These are phyloP conservation scores for Epinotia brunnichana DNA, from an alignment of 2,888 invertebrate genomes.

Conservation along the genomic window DNA sequence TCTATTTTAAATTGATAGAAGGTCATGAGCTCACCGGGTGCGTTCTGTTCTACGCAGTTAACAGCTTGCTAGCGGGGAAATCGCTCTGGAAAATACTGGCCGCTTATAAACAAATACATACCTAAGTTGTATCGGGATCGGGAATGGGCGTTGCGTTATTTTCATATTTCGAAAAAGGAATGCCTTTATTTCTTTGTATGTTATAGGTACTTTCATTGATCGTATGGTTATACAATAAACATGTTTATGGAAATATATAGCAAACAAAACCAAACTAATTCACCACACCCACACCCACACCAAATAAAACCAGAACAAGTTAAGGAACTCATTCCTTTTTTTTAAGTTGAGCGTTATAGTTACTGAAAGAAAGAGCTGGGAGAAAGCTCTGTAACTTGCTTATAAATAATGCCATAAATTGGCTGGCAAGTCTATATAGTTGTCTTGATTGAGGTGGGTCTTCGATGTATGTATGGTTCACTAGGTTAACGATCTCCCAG, in stretches of 20 bases:
- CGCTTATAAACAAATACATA: conserved; percentile 49
- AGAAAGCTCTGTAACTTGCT: too few species aligned
- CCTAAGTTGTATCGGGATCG: neutral
- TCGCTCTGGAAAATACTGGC: conserved; percentile 49
- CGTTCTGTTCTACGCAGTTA: conserved; percentile 52
- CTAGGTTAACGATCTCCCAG: neutral
- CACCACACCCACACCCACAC: too few species aligned
- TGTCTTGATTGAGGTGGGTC: neutral
- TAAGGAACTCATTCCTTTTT: neutral
- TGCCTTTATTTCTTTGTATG: conserved; percentile 8
- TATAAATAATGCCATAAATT: neutral
- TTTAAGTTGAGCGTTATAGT: neutral
- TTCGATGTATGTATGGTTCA: neutral
- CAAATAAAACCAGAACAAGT: too few species aligned
- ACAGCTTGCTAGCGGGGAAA: conserved; percentile 47
- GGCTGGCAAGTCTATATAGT: neutral
- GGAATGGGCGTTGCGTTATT: conserved; percentile 14
- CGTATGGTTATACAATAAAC: too few species aligned
- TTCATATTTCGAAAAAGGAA: conserved; percentile 20
- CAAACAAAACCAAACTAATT: too few species aligned
- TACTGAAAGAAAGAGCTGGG: neutral
- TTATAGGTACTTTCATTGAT: neutral
- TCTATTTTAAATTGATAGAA: conserved; percentile 81
- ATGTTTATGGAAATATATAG: too few species aligned
- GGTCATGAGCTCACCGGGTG: conserved; percentile 65